Base-by-base conservation (phyloP, 2,113 vertebrate genomes). In the Felis chaus region DNA sequence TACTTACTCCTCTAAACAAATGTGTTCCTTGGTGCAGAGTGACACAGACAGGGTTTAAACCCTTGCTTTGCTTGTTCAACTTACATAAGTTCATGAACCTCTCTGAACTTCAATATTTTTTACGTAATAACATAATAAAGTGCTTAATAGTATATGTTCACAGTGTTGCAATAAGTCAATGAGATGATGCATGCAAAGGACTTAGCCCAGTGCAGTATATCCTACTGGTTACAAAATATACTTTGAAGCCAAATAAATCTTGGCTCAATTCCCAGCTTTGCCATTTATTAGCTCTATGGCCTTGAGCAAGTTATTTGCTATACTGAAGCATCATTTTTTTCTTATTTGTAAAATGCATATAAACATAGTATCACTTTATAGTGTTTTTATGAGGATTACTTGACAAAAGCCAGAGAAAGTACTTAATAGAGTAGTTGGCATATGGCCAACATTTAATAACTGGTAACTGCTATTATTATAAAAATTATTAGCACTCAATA, bases 221-320 rank as follows among this genome's bases (percentile, higher is more conserved):
- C n/a, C 61, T 79, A 13, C 19, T 92, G 78, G 73, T 86, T 93
- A 96, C 45, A 29, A 78, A 41, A 92, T 36, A 83, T 2, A 88
- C 33, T 96, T 83, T 88, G 45, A 73, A 89, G n/a, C 15, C 80
- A 97, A 93, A 91, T 95, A 92, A 79, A 79, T 89, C 89, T 86
- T 96, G 95, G 94, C 89, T 91, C 76, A 65, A 3, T 81, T 96
- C 95, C 93, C 89, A 91, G 91, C 23, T 53, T 45, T 96, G 39
- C 31, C 36, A 89, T 89, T 89, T 93, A 94, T 83, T 80, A 89
- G 66, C 33, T 92, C 41, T 82, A 41, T 81, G 36, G 41, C 86
- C 61, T 66, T 92, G 50, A 81, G 69, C 53, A 93, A 97, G 36
- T 57, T 91, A 55, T 81, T 96, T 92, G 45, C 66, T 23, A 11